phyloP scores from a whole-genome alignment of 2,888 invertebrate genomes.

The Tetheella fluctuosa region DNA sequence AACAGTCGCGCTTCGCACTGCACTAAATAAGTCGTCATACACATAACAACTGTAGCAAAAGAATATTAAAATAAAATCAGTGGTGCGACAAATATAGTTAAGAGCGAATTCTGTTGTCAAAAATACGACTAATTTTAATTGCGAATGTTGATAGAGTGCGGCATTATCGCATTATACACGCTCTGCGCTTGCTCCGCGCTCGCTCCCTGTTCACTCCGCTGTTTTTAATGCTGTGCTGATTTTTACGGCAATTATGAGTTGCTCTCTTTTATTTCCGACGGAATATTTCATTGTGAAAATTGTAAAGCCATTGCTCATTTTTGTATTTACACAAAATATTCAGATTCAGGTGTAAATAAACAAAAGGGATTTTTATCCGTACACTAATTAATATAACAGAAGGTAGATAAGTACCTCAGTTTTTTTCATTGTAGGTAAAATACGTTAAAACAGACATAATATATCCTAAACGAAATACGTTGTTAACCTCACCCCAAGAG shows the following conservation, averaged over 20 bases:
- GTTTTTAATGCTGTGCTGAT: conserved; percentile 39
- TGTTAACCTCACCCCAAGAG: conserved; percentile 2
- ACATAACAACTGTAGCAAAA: not conserved
- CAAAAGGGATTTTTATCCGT: not conserved
- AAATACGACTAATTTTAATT: conserved; percentile 75
- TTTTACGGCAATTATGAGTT: conserved; percentile 43
- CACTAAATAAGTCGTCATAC: too few relatives aligned
- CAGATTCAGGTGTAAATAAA: not conserved
- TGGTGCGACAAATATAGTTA: conserved; percentile 55
- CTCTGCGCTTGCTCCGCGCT: conserved; percentile 34
- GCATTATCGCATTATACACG: conserved; percentile 62
- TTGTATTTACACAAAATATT: conserved; percentile 4
- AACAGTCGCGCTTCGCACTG: too few relatives aligned
- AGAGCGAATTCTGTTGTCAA: conserved; percentile 54
- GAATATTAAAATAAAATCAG: conserved; percentile 29
- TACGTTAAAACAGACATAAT: not conserved
- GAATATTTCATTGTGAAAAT: conserved; percentile 1
- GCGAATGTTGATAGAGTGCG: conserved; percentile 46
- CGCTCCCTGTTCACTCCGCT: conserved; percentile 11
- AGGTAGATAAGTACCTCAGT: too few relatives aligned
- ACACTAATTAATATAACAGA: not conserved
- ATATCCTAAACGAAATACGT: not conserved
- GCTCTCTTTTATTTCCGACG: conserved; percentile 27
- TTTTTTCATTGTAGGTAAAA: too few relatives aligned
- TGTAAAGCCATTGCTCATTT: not conserved